phyloP scores from a whole-genome alignment of 2,888 invertebrate species.

The Pogonocherus hispidulus region DNA sequence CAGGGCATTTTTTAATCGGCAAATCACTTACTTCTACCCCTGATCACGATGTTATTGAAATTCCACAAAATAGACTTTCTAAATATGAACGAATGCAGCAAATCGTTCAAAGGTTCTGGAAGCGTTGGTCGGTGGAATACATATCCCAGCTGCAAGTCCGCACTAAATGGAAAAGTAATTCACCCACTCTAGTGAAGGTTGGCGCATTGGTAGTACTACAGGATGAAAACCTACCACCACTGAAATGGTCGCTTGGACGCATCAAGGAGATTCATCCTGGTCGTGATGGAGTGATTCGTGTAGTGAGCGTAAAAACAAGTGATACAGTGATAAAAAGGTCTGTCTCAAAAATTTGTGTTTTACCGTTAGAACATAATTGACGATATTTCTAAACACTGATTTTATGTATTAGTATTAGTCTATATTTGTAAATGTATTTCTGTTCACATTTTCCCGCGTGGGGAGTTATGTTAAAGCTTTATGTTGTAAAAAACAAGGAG shows the following conservation, averaged over 20 bases:
- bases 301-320: neutral
- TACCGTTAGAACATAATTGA: too few species aligned
- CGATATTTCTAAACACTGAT: too few species aligned
- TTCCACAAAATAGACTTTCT: neutral
- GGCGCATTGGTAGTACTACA: neutral
- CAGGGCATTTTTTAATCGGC: neutral
- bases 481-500: too few species aligned
- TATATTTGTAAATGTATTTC: too few species aligned
- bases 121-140: neutral
- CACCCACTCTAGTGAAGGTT: neutral
- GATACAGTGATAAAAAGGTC: conserved; percentile 2
- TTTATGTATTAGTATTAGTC: too few species aligned
- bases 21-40: neutral
- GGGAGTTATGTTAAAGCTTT: too few species aligned
- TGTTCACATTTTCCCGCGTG: too few species aligned
- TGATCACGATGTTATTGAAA: neutral
- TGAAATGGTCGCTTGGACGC: neutral
- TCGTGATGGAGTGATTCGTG: neutral
- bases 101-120: neutral
- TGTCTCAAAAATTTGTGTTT: neutral
- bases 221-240: too few species aligned
- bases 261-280: neutral
- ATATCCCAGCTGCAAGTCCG: neutral
- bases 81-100: neutral
- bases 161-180: neutral